Evolutionary conservation across 2,113 vertebrate genomes (phyloP), one percentile per base, ranked within the genome.

Genomic region (Phrynocephalus versicolor): DNA sequence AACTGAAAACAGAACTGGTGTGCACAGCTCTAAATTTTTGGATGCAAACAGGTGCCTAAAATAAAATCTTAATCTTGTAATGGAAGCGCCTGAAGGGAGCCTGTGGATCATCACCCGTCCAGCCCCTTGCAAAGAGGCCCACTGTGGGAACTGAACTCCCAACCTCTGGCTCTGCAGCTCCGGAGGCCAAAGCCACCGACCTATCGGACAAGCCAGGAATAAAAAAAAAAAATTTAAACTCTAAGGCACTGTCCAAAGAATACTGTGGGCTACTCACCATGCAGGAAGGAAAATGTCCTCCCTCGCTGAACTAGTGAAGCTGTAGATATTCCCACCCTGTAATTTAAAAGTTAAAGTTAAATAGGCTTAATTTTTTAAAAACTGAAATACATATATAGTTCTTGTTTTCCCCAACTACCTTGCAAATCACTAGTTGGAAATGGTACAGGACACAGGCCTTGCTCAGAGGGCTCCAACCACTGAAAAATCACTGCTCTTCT

Each of bases 261-360:
- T 10, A 30, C 14, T 0, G 9, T 37, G 3, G 30, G 33, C 51
- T 41, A 70, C 93, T 93, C 90, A 95, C 94, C 92, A 82, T 80
- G 81, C 81, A 5, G 86, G 64, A 1, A 82, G 35, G 10, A 19
- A 0, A 16, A 13, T 80, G 74, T 92, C 93, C 18, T 94, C 95
- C 65, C 82, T 91, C 58, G 76, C 8, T 0, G 79, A 72, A 2
- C 87, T 79, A 2, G 92, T 83, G 23, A 95, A 89, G 58, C 88
- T 91, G 90, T 90, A 94, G 85, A 94, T 93, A 75, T 94, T 95
- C 84, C 93, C 94, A 76, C 91, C 94, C 95, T 96, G 92, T 39
- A 62, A 83, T 83, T 8, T 33, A 71, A 85, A 81, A 91, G 83
- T 3, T n/a, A 41, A 82, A 70, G 60, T 33, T 73, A 55, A 90